These are phyloP conservation scores for Ptychobarbus kaznakovi DNA, from an alignment of 2,797 vertebrate genomes.

Conservation along the genomic window DNA sequence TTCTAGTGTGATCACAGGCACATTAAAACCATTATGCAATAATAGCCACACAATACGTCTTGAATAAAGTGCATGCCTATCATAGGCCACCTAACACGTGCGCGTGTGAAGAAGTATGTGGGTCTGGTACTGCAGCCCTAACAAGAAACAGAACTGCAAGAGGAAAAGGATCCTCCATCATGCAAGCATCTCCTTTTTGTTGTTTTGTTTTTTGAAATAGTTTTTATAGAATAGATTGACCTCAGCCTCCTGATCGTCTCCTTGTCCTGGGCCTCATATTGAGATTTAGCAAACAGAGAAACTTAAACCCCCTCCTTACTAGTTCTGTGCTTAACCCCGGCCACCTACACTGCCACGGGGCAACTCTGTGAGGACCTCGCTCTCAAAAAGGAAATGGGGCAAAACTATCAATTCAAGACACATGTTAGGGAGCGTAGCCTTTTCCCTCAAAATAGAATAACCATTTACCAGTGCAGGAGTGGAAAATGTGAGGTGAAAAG, in stretches of 20 bases:
- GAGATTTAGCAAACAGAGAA: constrained; percentile 1
- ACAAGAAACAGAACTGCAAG: constrained; percentile 27
- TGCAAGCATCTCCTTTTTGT: constrained; percentile 27
- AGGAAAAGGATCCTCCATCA: constrained; percentile 16
- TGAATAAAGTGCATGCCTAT: constrained; percentile 9
- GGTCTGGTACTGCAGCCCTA: not conserved
- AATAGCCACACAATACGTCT: constrained; percentile 37
- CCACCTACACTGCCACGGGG: constrained; percentile 47
- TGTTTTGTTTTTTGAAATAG: constrained; percentile 40
- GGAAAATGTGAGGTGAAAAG: constrained; percentile 30
- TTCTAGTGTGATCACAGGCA: constrained; percentile 42
- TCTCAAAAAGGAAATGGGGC: constrained; percentile 37
- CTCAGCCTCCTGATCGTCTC: constrained; percentile 14
- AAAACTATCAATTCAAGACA: constrained; percentile 47
- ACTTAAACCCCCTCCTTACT: constrained; percentile 27
- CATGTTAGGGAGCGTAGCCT: constrained; percentile 33
- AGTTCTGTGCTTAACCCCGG: constrained; percentile 27
- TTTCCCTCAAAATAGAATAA: constrained; percentile 26
- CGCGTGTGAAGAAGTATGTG: constrained; percentile 6
- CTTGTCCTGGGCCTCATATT: constrained; percentile 32
- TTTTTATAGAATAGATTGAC: constrained; percentile 14
- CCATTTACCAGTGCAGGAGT: constrained; percentile 10
- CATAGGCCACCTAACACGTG: constrained; percentile 26
- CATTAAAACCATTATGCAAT: constrained; percentile 41
- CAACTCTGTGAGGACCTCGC: constrained; percentile 1